Percentiles rank a stretch among this genome's conserved stretches.
phyloP scores from a whole-genome alignment of 2,888 invertebrate species.

The Trichopoda pennipes region DNA sequence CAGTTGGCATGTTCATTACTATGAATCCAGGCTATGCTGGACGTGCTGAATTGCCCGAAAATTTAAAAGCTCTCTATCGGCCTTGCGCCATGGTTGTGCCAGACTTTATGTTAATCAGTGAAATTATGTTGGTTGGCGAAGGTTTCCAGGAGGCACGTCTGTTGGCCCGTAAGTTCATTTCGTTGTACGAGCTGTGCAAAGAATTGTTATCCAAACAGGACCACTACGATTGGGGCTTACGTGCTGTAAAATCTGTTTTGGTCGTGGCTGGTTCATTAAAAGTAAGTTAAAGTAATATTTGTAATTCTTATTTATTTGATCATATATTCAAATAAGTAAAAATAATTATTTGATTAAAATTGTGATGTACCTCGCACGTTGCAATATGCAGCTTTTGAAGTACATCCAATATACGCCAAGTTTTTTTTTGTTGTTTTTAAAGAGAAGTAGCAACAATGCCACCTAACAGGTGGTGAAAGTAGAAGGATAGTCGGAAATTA shows the following conservation, averaged over 20 bases:
- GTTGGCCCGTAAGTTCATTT: constrained; percentile 95
- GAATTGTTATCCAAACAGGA: constrained; percentile 96
- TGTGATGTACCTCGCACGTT: too few relatives aligned
- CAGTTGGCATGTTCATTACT: constrained; percentile 95
- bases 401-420: too few relatives aligned
- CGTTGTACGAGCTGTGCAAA: constrained; percentile 93
- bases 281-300: constrained; percentile 80
- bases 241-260: constrained; percentile 97
- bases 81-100: constrained; percentile 98
- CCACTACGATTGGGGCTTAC: constrained; percentile 97
- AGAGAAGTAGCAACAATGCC: too few relatives aligned
- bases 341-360: too few relatives aligned
- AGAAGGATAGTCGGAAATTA: too few relatives aligned
- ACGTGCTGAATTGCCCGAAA: constrained; percentile 93
- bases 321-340: too few relatives aligned
- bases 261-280: constrained; percentile 96
- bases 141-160: constrained; percentile 96
- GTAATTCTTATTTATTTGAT: too few relatives aligned
- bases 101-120: constrained; percentile 96
- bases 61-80: constrained; percentile 87
- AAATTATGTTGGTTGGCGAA: constrained; percentile 98
- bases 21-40: constrained; percentile 99
- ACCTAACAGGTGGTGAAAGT: too few relatives aligned
- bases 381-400: too few relatives aligned
- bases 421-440: too few relatives aligned